Base-by-base conservation (phyloP, 2,888 invertebrate species). In the Seladonia tumulorum region DNA sequence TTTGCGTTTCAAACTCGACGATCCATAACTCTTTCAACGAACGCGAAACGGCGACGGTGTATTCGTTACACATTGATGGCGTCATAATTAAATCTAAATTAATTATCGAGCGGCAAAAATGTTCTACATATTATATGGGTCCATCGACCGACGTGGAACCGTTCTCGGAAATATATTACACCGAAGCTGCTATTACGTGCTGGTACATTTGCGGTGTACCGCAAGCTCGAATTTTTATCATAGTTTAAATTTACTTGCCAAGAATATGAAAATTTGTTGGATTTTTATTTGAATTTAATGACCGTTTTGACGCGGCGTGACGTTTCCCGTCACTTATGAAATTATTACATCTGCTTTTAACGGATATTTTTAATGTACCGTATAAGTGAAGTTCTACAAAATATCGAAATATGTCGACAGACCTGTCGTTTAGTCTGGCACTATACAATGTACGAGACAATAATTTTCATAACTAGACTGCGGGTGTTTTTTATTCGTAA, bases 1-100 rank as follows among this genome's bases (percentile, higher is more conserved):
- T 90, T 83, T 87, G 87, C 78, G 70, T 76, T 83, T 81, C 76
- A 76, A 80, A 84, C 82, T 79, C 78, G 82, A 14, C 71, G n/a
- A 74, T 70, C 47, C 73, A 73, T 84, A 72, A 77, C 72, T 82
- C 80, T 76, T 68, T 66, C n/a, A 25, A 45, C n/a, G 14, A 47
- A 14, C n/a, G 47, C 72, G 35, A 70, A 87, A 63, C 45, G 35
- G 14, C 18, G 29, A 0, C 8, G 45, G 49, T 57, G 35, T 29
- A 22, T 71, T 39, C n/a, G 16, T 22, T 25, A 35, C 53, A 39
- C 45, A 29, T 35, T 71, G 29, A 47, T 22, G 39, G 25, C 29
- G 18, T 7, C 63, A 14, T 18, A 79, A 68, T 66, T 45, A 63
- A 71, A 25, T 5, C 18, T 18, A 25, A n/a, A 70, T n/a, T 22